Conservation (phyloP, 2,113 vertebrate species). For the Phycodurus eques region DNA sequence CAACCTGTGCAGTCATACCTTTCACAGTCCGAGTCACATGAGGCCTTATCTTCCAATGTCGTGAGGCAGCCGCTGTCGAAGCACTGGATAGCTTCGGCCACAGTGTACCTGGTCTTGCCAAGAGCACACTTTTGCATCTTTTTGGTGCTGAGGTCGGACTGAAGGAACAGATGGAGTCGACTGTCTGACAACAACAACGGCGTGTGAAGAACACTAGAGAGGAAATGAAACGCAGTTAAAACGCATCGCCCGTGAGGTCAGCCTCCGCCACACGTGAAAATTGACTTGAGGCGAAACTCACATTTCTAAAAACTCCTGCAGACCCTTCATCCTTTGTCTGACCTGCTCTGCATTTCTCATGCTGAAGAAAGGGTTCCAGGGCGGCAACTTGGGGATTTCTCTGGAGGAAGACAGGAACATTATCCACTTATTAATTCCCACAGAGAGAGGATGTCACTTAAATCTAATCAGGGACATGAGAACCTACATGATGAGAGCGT, state of each 20-base stretch:
- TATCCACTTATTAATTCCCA: not conserved
- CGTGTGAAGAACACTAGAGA: conserved; percentile 78
- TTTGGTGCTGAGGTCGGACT: conserved; percentile 82
- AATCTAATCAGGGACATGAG: not conserved
- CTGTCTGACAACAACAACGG: conserved; percentile 88
- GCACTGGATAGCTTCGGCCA: conserved; percentile 87
- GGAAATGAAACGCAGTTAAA: conserved; percentile 9
- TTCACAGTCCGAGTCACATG: conserved; percentile 79
- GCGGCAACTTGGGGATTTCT: conserved; percentile 86
- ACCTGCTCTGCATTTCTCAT: conserved; percentile 82
- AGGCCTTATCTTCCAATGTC: conserved; percentile 72
- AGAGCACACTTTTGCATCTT: conserved; percentile 86
- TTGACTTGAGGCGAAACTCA: conserved; percentile 64
- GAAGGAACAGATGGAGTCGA: conserved; percentile 91
- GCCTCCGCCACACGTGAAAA: not conserved
- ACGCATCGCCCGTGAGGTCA: not conserved
- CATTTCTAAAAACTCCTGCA: conserved; percentile 88
- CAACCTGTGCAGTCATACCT: conserved; percentile 67
- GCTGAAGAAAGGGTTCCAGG: conserved; percentile 89
- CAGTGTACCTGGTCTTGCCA: conserved; percentile 86
- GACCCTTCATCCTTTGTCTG: conserved; percentile 81
- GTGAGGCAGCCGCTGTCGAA: conserved; percentile 68
- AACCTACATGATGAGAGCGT: conserved; percentile 86
- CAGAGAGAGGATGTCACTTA: not conserved
- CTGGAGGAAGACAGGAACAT: conserved; percentile 29